Conservation (phyloP, 2,113 vertebrate species). For the Myodes glareolus region DNA sequence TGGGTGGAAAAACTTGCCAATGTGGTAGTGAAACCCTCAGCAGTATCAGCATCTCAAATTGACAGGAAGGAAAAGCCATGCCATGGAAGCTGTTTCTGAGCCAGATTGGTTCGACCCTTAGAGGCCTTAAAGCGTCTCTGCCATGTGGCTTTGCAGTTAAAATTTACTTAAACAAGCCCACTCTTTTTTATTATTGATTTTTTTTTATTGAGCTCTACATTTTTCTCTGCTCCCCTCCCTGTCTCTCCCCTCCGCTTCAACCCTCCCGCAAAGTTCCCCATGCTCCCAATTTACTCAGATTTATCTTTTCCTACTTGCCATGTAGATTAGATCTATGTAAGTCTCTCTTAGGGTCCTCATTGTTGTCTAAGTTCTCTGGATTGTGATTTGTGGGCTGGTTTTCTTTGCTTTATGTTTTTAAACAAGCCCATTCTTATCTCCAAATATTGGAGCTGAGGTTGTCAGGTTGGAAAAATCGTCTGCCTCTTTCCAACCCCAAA, state of each 20-base stretch:
- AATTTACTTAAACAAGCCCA: background rate
- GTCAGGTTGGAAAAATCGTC: background rate
- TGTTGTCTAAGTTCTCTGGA: no score
- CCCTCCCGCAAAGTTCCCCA: no score
- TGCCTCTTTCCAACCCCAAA: background rate
- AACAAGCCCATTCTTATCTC: background rate
- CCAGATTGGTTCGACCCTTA: background rate
- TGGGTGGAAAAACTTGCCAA: background rate
- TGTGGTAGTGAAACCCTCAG: slow-evolving; percentile 6
- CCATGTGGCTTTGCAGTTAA: background rate
- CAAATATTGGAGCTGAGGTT: background rate
- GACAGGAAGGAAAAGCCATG: background rate
- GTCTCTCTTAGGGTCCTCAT: no score
- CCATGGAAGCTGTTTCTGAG: background rate
- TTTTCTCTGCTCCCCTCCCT: no score
- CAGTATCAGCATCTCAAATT: background rate
- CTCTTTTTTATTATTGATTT: background rate
- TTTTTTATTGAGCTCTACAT: no score
- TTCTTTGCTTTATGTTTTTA: background rate
- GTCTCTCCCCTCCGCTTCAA: no score
- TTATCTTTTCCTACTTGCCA: no score
- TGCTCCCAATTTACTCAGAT: no score
- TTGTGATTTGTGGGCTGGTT: no score
- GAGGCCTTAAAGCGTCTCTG: background rate
- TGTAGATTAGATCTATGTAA: no score